These are phyloP conservation scores for Rhynchopsitta pachyrhyncha DNA, from an alignment of 2,113 vertebrate species.

Conservation along the genomic window DNA sequence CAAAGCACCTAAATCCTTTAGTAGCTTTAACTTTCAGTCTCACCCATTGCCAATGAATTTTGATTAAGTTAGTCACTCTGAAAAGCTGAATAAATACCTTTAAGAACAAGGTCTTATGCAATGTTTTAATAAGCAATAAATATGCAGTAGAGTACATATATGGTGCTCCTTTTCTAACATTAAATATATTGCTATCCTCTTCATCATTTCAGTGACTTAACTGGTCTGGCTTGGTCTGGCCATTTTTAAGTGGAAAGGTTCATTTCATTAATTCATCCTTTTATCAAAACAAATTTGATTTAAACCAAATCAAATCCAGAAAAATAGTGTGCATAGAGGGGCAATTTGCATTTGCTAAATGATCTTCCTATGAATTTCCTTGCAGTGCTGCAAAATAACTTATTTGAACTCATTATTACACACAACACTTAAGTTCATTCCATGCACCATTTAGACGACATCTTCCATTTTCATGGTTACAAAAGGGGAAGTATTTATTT, in stretches of 20 bases:
- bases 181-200: background rate
- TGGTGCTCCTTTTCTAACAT: background rate
- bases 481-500: background rate
- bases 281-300: background rate
- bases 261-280: background rate
- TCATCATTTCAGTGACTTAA: background rate
- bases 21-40: background rate
- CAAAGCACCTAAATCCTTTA: background rate
- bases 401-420: background rate
- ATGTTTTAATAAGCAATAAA: background rate
- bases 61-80: background rate
- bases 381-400: background rate
- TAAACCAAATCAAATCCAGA: background rate
- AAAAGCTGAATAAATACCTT: background rate
- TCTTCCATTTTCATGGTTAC: background rate
- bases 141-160: background rate
- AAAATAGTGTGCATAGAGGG: background rate
- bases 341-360: background rate
- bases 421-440: background rate
- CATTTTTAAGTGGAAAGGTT: background rate
- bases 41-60: background rate
- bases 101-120: background rate
- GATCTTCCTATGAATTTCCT: background rate
- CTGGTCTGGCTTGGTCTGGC: background rate
- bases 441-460: background rate